Evolutionary conservation across 2,888 invertebrate genomes (phyloP).

Genomic region (Melolontha melolontha): DNA sequence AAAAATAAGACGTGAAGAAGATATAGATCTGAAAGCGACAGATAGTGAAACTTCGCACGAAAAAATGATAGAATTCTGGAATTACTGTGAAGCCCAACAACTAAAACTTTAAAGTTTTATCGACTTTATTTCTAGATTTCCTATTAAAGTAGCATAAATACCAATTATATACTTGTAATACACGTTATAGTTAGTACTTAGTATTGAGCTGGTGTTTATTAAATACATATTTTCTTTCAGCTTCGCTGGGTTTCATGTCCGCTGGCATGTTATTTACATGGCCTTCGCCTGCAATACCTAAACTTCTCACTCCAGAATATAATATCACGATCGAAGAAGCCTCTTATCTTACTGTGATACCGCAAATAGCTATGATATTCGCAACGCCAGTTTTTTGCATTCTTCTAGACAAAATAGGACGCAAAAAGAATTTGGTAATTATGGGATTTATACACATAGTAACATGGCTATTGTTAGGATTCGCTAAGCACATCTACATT

Average conservation of each 20-base stretch:
- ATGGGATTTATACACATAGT: constrained; percentile 55
- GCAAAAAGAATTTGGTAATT: constrained; percentile 55
- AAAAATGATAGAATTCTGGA: no score
- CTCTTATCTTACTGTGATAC: constrained; percentile 58
- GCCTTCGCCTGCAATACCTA: constrained; percentile 60
- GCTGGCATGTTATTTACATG: constrained; percentile 55
- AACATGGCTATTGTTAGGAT: constrained; percentile 53
- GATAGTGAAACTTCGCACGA: no score
- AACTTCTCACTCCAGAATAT: constrained; percentile 52
- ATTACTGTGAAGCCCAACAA: no score
- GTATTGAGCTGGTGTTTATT: no score
- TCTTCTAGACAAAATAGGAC: constrained; percentile 55
- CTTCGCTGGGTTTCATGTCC: constrained; percentile 46
- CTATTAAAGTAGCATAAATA: no score
- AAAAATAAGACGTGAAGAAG: no score
- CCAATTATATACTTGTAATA: no score
- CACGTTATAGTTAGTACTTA: no score
- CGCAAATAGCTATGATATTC: constrained; percentile 54
- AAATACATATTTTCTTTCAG: constrained; percentile 9
- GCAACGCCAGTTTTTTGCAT: constrained; percentile 52
- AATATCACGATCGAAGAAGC: constrained; percentile 58
- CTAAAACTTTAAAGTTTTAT: no score
- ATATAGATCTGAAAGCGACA: no score
- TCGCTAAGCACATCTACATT: constrained; percentile 52
- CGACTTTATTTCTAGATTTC: no score